phyloP scores from a whole-genome alignment of 2,888 invertebrate species.

The Lasioglossum morio region DNA sequence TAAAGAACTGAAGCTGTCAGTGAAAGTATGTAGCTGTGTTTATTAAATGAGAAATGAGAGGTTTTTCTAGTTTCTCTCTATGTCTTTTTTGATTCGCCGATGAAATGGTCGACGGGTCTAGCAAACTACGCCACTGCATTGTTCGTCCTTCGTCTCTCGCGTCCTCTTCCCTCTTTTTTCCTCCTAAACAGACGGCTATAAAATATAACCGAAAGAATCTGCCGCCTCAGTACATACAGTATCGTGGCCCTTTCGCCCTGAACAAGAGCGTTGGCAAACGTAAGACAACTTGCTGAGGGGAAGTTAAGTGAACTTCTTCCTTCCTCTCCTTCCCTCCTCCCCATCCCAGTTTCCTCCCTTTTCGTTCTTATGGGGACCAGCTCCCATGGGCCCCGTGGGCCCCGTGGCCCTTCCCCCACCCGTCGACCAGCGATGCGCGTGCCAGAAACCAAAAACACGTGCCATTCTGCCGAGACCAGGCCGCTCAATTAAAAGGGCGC shows the following conservation, averaged over 20 bases:
- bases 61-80: neutral
- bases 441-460: slow-evolving; percentile 68
- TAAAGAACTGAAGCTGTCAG: neutral
- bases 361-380: slow-evolving; percentile 20
- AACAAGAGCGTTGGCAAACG: slow-evolving; percentile 43
- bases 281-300: slow-evolving; percentile 47
- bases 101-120: neutral
- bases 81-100: neutral
- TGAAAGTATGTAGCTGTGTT: neutral
- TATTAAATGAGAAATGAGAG: neutral
- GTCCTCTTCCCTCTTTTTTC: slow-evolving; percentile 45
- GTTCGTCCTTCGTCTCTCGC: slow-evolving; percentile 45
- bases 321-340: neutral
- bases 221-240: slow-evolving; percentile 51
- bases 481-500: slow-evolving; percentile 12
- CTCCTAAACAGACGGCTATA: slow-evolving; percentile 58
- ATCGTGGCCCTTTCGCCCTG: slow-evolving; percentile 48
- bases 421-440: slow-evolving; percentile 54
- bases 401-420: slow-evolving; percentile 51
- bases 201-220: slow-evolving; percentile 61
- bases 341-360: slow-evolving; percentile 27
- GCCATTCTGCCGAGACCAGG: slow-evolving; percentile 29
- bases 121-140: slow-evolving; percentile 53
- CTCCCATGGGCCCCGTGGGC: slow-evolving; percentile 26
- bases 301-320: slow-evolving; percentile 28